A percentile compares a stretch with the other conserved stretches of the same genome.
Conservation (phyloP, 2,797 vertebrate genomes). For the Oophaga sylvatica region DNA sequence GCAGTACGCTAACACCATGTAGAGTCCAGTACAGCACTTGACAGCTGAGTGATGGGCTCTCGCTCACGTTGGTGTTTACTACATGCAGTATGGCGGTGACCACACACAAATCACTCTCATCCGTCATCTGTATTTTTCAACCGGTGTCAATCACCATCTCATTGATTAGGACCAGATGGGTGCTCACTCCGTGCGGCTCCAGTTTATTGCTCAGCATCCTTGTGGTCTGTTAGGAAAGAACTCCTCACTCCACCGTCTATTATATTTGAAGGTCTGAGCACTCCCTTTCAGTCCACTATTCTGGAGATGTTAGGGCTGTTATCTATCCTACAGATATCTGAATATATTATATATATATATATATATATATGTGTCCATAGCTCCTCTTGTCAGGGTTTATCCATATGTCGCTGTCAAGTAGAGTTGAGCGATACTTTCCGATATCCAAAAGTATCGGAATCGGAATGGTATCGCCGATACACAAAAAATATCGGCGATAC, state of each 20-base stretch:
- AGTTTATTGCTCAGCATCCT: neutral
- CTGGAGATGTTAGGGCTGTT: neutral
- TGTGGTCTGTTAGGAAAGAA: neutral
- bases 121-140: neutral
- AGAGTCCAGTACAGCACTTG: neutral
- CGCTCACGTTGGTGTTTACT: neutral
- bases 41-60: neutral
- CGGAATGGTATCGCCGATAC: no score
- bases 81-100: neutral
- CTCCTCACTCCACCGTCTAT: neutral
- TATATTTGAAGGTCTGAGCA: no score
- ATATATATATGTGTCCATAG: no score
- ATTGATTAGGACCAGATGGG: conserved; percentile 3
- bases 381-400: no score
- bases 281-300: no score
- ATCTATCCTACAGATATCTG: neutral
- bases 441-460: no score
- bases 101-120: neutral
- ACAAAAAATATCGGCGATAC: no score
- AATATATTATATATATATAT: neutral
- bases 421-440: no score
- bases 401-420: no score
- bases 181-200: neutral
- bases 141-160: neutral
- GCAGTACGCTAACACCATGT: neutral